phyloP scores from a whole-genome alignment of 2,888 invertebrate genomes.

The Amiota communis region DNA sequence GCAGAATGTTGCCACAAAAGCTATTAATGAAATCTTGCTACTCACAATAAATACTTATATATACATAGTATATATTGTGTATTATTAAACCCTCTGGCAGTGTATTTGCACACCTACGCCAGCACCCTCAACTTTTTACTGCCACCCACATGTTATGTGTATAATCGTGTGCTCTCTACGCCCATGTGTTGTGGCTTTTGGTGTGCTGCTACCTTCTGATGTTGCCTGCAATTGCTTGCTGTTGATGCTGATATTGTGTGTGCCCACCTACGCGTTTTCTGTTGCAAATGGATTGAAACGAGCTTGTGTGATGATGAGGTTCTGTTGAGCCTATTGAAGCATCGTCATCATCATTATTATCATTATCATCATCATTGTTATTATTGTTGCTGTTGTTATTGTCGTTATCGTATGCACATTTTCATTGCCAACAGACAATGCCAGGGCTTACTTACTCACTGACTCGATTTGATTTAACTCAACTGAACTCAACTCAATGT shows the following conservation, averaged over 20 bases:
- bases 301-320: neutral
- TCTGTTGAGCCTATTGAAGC: neutral
- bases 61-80: neutral
- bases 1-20: conserved; percentile 21
- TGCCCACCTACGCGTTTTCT: neutral
- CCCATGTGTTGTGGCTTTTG: neutral
- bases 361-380: conserved; percentile 21
- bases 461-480: too few species aligned
- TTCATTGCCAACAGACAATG: conserved; percentile 69
- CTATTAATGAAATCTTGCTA: conserved; percentile 60
- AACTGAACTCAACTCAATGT: conserved; percentile 26
- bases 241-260: neutral
- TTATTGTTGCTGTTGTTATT: conserved; percentile 35
- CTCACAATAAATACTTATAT: neutral
- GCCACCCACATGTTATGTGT: neutral
- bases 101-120: neutral
- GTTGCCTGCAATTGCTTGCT: neutral
- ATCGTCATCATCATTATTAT: conserved; percentile 4
- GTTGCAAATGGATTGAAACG: neutral
- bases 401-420: conserved; percentile 40
- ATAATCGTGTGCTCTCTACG: neutral
- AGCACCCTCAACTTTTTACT: neutral
- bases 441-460: conserved; percentile 50
- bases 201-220: too few species aligned
- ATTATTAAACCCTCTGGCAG: neutral